Evolutionary conservation across 1,140 invertebrate species (phyloP), one percentile per base, ranked within the genome.

Genomic region (Trichonephila clavata): DNA sequence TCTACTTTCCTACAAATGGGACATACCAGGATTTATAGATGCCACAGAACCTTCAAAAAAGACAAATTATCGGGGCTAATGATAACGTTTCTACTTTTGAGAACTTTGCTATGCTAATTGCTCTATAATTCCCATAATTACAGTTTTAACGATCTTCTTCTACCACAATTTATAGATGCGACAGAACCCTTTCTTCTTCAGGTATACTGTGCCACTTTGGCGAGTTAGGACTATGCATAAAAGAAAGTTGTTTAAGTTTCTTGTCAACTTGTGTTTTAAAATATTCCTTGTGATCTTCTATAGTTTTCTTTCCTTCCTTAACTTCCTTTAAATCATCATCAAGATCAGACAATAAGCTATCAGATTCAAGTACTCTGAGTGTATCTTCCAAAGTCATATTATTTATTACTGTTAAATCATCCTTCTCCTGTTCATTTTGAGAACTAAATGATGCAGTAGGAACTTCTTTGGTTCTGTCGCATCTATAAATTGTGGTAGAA

Each of bases 341-440:
- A 77, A 77, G 71, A 8, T 77, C 71, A 77, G 71, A 77, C 24
- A 77, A 77, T 6, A 77, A 24, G 7, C 13, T 77, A 77, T 77
- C 71, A 24, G 13, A 77, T 39, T 77, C 7, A 77, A 77, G 71
- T 77, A 77, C 1, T 6, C 18, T 77, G 68, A 77, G 71, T 77
- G 71, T 77, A 77, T 77, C 71, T 77, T 77, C 71, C 71, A 77
- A 77, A 77, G 71, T 77, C 71, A 32, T 77, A 77, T 77, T 6
- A 16, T 77, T 24, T 77, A 77, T 77, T 77, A 77, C 71, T 77
- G 71, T 77, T 77, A 77, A 77, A 77, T 77, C 13, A 77, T 77
- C 6, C 16, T 77, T 77, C 71, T 39, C 71, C 6, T 43, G 71
- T 77, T 77, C 24, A 6, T 16, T 77, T 77, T 77, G 24, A 77